Evolutionary conservation across 2,888 invertebrate species (phyloP).

Genomic region (Lutraria lutraria): DNA sequence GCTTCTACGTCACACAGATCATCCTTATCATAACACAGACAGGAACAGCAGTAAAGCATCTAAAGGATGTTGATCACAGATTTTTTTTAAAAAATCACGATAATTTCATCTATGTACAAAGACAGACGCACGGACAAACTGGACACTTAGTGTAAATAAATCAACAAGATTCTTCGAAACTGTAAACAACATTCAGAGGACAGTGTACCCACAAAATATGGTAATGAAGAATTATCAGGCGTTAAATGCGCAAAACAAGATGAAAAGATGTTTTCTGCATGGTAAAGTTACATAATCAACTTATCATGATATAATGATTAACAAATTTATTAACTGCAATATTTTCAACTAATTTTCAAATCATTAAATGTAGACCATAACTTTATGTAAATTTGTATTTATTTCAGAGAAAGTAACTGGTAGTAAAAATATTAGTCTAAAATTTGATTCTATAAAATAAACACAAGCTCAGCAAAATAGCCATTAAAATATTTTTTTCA

Average conservation of each 20-base stretch:
- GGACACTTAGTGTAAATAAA: background rate
- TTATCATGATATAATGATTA: too few relatives aligned
- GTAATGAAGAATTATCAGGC: too few relatives aligned
- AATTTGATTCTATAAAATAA: background rate
- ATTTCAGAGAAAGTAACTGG: too few relatives aligned
- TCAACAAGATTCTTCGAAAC: background rate
- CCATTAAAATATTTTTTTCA: too few relatives aligned
- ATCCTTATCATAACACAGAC: constrained; percentile 13
- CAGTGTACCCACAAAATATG: too few relatives aligned
- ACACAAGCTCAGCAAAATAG: background rate
- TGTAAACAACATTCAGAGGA: background rate
- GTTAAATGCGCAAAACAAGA: background rate
- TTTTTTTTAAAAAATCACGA: constrained; percentile 27
- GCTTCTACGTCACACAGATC: constrained; percentile 39
- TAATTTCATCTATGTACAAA: constrained; percentile 16
- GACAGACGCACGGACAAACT: background rate
- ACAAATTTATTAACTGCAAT: too few relatives aligned
- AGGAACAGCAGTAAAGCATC: constrained; percentile 54
- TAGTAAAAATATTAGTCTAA: background rate
- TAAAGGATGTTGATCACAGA: constrained; percentile 52
- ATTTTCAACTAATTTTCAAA: too few relatives aligned
- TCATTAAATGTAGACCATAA: too few relatives aligned
- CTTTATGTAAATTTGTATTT: too few relatives aligned
- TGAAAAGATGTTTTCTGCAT: too few relatives aligned
- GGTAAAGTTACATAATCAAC: too few relatives aligned